Evolutionary conservation across 2,888 invertebrate genomes (phyloP).

Genomic region (Galerucella nymphaeae): DNA sequence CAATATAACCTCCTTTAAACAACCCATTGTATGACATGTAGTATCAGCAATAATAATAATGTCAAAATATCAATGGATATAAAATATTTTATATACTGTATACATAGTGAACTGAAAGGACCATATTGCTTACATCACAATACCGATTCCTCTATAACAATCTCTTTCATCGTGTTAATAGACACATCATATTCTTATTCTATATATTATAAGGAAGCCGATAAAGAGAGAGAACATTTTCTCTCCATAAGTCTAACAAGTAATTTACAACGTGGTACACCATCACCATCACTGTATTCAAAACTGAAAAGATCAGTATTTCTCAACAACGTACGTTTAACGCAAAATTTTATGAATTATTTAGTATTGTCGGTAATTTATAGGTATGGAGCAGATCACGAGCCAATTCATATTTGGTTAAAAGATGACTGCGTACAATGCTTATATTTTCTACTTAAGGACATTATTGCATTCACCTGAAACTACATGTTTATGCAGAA

Average conservation of each 20-base stretch:
- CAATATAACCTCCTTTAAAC: background rate
- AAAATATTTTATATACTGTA: background rate
- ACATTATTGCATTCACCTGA: background rate
- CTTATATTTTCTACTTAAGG: conserved; percentile 23
- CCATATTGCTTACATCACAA: conserved; percentile 2
- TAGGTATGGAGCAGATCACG: conserved; percentile 46
- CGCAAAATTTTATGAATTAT: conserved; percentile 52
- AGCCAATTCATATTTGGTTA: conserved; percentile 46
- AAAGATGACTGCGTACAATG: conserved; percentile 31
- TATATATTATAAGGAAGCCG: conserved; percentile 30
- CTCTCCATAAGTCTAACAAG: conserved; percentile 8
- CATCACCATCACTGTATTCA: conserved; percentile 33
- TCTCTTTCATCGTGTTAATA: conserved; percentile 15
- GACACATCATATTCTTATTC: conserved; percentile 24
- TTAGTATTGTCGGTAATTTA: conserved; percentile 46
- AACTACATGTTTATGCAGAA: conserved; percentile 9
- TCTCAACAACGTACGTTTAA: conserved; percentile 37
- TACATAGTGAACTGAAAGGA: conserved; percentile 1
- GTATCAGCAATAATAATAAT: background rate
- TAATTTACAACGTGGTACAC: conserved; percentile 43
- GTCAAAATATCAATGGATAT: background rate
- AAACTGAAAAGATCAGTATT: conserved; percentile 39
- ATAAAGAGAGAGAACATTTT: conserved; percentile 8
- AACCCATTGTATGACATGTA: background rate
- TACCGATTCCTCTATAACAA: background rate